Percentiles rank a stretch among this genome's conserved stretches.
Conservation (phyloP, 2,113 vertebrate species). For the Donacobius atricapilla region DNA sequence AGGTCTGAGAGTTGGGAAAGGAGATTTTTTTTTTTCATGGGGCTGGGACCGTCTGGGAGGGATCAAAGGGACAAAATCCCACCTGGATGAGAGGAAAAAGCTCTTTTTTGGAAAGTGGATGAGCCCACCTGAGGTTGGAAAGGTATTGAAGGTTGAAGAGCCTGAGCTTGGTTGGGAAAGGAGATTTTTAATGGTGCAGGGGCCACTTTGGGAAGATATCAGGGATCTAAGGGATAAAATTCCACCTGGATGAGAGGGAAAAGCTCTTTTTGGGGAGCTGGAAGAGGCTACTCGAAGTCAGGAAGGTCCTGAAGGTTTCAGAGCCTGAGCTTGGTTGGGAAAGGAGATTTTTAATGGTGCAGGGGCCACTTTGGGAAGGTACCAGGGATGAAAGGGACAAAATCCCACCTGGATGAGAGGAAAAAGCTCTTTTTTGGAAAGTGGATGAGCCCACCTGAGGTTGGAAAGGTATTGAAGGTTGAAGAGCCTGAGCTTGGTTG, state of each 20-base stretch:
- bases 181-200: background rate
- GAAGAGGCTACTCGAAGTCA: too few species aligned
- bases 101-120: too few species aligned
- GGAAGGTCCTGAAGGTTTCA: too few species aligned
- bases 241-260: background rate
- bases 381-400: background rate
- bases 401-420: background rate
- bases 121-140: background rate
- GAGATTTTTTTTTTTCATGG: background rate
- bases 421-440: background rate
- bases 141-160: background rate
- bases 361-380: background rate
- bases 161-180: background rate
- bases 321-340: too few species aligned
- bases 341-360: background rate
- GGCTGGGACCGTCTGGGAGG: background rate
- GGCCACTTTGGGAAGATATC: background rate
- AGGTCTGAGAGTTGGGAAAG: background rate
- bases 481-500: background rate
- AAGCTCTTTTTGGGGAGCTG: too few species aligned
- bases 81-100: background rate
- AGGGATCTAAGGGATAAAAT: background rate
- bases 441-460: background rate
- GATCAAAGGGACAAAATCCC: background rate
- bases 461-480: background rate